A percentile compares a stretch with the other conserved stretches of the same genome.
Conservation (phyloP, 2,113 vertebrate species). For the human (Homo sapiens) region GRCh38 chr9:117045501-117046000, state of each 20-base stretch:
- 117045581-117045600: constrained; percentile 41
- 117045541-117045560: constrained; percentile 66
- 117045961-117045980: no score
- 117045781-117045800: neutral
- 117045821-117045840: neutral
- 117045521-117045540: constrained; percentile 2
- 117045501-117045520: neutral
- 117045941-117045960: neutral
- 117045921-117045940: neutral
- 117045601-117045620: constrained; percentile 56
- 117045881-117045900: neutral
- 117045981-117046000: no score
- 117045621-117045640: constrained; percentile 63
- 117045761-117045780: neutral
- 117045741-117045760: constrained; percentile 42
- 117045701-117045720: constrained; percentile 68
- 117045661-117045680: constrained; percentile 63
- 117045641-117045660: constrained; percentile 65
- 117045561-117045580: constrained; percentile 62
- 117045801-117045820: neutral
- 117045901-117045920: neutral
- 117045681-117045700: constrained; percentile 61
- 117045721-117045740: constrained; percentile 21
- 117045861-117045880: neutral
- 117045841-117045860: neutral